phyloP scores from a whole-genome alignment of 1,140 invertebrate genomes.

The Caenorhabditis briggsae region DNA sequence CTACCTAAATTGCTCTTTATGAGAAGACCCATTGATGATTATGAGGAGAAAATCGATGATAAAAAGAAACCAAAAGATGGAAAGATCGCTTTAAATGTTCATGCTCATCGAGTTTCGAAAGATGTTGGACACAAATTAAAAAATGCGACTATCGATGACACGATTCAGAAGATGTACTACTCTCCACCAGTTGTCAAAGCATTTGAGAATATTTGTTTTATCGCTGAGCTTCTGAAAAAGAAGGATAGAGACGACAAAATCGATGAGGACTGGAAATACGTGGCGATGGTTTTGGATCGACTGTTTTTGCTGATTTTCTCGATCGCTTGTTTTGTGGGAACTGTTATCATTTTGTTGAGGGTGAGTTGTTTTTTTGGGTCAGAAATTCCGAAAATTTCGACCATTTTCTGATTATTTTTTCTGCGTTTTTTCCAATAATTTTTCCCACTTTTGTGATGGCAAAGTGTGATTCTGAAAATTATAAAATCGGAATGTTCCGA shows the following conservation, averaged over 20 bases:
- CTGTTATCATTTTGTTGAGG: slow-evolving; percentile 86
- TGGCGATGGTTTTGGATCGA: slow-evolving; percentile 97
- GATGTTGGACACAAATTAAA: slow-evolving; percentile 62
- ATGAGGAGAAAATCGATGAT: slow-evolving; percentile 62
- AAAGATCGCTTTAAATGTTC: slow-evolving; percentile 70
- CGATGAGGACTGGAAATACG: slow-evolving; percentile 94
- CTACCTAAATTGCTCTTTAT: slow-evolving; percentile 83
- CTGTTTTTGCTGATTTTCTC: slow-evolving; percentile 98
- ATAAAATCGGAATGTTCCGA: no score
- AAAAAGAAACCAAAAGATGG: slow-evolving; percentile 63
- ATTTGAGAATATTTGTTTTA: slow-evolving; percentile 78
- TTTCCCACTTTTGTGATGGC: no score
- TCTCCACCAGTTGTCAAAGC: slow-evolving; percentile 77
- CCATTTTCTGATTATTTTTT: no score
- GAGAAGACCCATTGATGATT: slow-evolving; percentile 77
- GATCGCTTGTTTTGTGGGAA: slow-evolving; percentile 84
- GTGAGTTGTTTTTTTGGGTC: slow-evolving; percentile 16
- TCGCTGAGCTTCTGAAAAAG: slow-evolving; percentile 77
- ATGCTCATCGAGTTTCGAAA: slow-evolving; percentile 71
- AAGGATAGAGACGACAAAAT: slow-evolving; percentile 78
- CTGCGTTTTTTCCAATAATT: no score
- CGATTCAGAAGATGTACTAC: slow-evolving; percentile 73
- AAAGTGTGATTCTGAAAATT: no score
- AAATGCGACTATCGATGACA: slow-evolving; percentile 70
- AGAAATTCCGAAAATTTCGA: no score